Base-by-base conservation (phyloP, 1,140 invertebrate genomes). In the Brachionus calyciflorus region DNA sequence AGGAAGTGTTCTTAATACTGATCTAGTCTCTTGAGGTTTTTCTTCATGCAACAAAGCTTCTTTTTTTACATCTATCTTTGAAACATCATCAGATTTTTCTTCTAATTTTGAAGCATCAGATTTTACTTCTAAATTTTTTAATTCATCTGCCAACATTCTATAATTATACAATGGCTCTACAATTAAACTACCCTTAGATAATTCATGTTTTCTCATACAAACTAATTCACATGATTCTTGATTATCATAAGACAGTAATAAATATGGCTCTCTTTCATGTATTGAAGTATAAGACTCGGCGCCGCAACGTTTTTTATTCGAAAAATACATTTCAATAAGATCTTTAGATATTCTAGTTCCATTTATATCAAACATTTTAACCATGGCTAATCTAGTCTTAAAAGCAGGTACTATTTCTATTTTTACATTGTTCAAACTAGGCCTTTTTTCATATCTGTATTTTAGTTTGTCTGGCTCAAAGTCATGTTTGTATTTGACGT, bases 201-300 rank as follows among this genome's bases (percentile, higher is more conserved):
- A 24, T 12, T 46, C 41, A 14, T 65, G 60, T 10, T 19, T 41
- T 44, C 10, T 44, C 10, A 19, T 44, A 14, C 33, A 41, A 44
- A 65, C 41, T 6, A 21, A 9, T 3, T 65, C 40, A 28, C n/a
- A 65, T 30, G 12, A 44, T n/a, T 12, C 41, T 14, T 65, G 40
- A 21, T 10, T 14, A 14, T 44, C 60, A 44, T 65, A 65, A 21
- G 60, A 44, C 33, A 65, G 4, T 3, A 65, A 37, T 24, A 65
- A 65, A 24, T 44, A 65, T 65, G 60, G 60, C 14, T 65, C 60
- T 65, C 60, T 21, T 24, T 65, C 60, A 65, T 65, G 60, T 9
- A 65, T 26, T 12, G 60, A 65, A 37, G 41, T n/a, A n/a, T 44
- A 65, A 1, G 60, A 10, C 3, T 65, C 37, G 24, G 17, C 19